phyloP scores from a whole-genome alignment of 2,113 vertebrate genomes.

The Hippocampus zosterae region DNA sequence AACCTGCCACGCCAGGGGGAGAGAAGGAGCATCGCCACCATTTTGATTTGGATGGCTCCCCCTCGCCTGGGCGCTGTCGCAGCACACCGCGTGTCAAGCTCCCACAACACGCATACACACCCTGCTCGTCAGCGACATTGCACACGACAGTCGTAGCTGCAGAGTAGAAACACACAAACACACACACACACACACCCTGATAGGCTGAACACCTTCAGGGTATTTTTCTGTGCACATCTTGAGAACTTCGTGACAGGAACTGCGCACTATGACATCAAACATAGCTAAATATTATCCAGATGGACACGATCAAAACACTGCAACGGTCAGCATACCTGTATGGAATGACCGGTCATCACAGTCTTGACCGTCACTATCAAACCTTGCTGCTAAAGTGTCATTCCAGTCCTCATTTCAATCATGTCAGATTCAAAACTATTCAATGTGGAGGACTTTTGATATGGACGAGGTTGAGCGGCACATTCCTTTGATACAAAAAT shows the following conservation, averaged over 20 bases:
- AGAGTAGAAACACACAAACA: conserved; percentile 36
- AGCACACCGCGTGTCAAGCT: conserved; percentile 71
- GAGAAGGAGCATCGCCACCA: conserved; percentile 72
- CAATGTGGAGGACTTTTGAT: not conserved
- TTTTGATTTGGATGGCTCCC: conserved; percentile 72
- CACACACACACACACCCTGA: conserved; percentile 17
- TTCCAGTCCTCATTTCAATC: not conserved
- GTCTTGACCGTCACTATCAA: conserved; percentile 17
- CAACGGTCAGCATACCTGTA: conserved; percentile 54
- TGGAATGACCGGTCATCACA: conserved; percentile 56
- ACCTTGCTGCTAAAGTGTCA: conserved; percentile 8
- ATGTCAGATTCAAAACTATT: not conserved
- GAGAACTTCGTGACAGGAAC: conserved; percentile 60
- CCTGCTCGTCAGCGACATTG: conserved; percentile 78
- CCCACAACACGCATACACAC: conserved; percentile 32
- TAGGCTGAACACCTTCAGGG: conserved; percentile 46
- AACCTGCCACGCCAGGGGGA: conserved; percentile 65
- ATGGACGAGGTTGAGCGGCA: not conserved
- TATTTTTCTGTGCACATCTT: conserved; percentile 39
- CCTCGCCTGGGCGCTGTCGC: conserved; percentile 70
- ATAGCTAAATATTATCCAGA: conserved; percentile 67
- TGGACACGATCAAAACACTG: conserved; percentile 38
- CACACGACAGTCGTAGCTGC: conserved; percentile 69
- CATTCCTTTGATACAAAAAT: not conserved
- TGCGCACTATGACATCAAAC: conserved; percentile 38